phyloP scores from a whole-genome alignment of 2,113 vertebrate genomes.

The Epinephelus fuscoguttatus region DNA sequence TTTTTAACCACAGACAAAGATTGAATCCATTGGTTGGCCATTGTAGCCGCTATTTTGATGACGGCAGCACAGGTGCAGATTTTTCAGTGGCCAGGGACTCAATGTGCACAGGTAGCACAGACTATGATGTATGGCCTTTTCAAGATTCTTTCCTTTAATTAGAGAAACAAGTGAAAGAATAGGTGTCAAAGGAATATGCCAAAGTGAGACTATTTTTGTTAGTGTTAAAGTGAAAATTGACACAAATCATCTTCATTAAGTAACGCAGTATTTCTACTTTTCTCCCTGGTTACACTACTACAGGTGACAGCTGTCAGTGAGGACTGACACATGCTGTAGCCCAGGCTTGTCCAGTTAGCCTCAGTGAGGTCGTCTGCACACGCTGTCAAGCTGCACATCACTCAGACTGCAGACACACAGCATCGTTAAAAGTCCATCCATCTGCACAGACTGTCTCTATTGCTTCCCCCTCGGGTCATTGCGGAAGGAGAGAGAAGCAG shows the following conservation, averaged over 20 bases:
- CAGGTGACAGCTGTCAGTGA: conserved; percentile 32
- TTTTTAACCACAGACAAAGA: background rate
- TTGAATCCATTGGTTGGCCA: conserved; percentile 1
- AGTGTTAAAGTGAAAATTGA: background rate
- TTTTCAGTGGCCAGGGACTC: background rate
- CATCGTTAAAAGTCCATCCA: conserved; percentile 70
- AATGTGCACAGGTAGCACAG: background rate
- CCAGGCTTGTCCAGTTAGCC: conserved; percentile 35
- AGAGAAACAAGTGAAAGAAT: conserved; percentile 2
- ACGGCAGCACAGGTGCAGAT: background rate
- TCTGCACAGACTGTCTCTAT: conserved; percentile 54
- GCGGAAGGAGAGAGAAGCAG: conserved; percentile 24
- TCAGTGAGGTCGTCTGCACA: conserved; percentile 38
- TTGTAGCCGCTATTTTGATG: background rate
- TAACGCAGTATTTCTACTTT: background rate
- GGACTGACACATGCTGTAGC: conserved; percentile 13
- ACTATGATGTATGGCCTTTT: background rate
- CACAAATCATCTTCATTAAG: background rate
- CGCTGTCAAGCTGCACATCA: conserved; percentile 59
- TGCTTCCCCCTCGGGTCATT: conserved; percentile 37
- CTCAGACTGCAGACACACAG: conserved; percentile 54
- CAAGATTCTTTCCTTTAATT: background rate
- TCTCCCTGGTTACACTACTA: background rate
- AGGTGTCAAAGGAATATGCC: background rate
- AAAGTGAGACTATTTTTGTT: background rate